These are phyloP conservation scores for Chrysochloris asiatica DNA, from an alignment of 2,113 vertebrate genomes.

Conservation along the genomic window DNA sequence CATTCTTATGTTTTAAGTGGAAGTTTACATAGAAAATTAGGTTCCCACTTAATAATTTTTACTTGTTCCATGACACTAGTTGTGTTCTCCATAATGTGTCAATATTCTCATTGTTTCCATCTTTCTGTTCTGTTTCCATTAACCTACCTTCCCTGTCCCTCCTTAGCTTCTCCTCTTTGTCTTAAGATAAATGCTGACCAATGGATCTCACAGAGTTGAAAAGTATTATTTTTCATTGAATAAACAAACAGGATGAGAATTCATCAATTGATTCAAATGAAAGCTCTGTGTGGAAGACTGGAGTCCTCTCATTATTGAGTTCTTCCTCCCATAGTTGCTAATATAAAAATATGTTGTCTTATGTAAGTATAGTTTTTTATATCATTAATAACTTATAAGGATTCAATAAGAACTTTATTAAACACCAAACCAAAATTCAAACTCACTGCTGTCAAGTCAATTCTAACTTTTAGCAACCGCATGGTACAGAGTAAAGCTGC, in stretches of 20 bases:
- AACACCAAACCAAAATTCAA: neutral
- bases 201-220: neutral
- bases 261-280: neutral
- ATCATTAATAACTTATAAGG: neutral
- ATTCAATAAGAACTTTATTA: neutral
- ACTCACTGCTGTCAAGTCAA: neutral
- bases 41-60: neutral
- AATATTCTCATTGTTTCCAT: neutral
- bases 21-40: neutral
- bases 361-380: neutral
- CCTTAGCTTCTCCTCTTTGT: neutral
- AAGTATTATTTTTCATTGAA: neutral
- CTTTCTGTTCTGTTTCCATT: neutral
- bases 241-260: constrained; percentile 35
- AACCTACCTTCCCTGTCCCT: neutral
- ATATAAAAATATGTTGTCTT: neutral
- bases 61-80: neutral
- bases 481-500: neutral
- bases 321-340: neutral
- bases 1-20: neutral
- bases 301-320: neutral
- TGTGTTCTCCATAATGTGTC: neutral
- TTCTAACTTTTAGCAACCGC: neutral
- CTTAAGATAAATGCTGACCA: neutral
- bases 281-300: neutral